A percentile compares a stretch with the other conserved stretches of the same genome.
Evolutionary conservation across 35 echinoderm and acorn worm species (phyloP).

Genomic region (Ptychodera flava): DNA sequence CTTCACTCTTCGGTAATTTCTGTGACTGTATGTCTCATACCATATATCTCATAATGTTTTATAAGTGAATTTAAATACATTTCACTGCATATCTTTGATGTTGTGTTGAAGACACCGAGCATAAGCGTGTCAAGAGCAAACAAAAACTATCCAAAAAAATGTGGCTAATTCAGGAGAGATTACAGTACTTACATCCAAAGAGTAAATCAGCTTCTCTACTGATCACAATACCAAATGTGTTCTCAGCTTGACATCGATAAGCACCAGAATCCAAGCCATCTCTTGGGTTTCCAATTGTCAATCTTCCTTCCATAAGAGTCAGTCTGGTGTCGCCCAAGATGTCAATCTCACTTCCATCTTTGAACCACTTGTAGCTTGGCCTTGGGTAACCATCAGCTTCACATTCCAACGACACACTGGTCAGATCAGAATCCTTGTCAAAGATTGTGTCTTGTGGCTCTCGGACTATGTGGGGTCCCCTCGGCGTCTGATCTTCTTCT

Average conservation of each 20-base stretch:
- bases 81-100: too few species aligned
- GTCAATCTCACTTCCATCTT: background rate
- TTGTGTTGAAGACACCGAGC: too few species aligned
- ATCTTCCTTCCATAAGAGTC: background rate
- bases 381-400: constrained; percentile 8
- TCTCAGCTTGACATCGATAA: constrained; percentile 15
- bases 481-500: background rate
- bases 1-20: too few species aligned
- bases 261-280: background rate
- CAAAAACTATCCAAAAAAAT: too few species aligned
- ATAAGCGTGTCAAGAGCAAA: too few species aligned
- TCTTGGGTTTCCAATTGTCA: constrained; percentile 17
- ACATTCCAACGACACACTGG: constrained; percentile 17
- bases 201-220: constrained; percentile 15
- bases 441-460: constrained; percentile 23
- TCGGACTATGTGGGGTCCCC: constrained; percentile 24
- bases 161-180: too few species aligned
- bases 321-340: background rate
- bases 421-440: constrained; percentile 1
- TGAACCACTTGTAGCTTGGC: constrained; percentile 16
- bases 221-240: constrained; percentile 12
- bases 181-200: constrained; percentile 38
- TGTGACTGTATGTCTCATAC: too few species aligned
- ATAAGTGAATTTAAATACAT: too few species aligned
- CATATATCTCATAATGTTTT: too few species aligned